Percentiles rank a stretch among this genome's conserved stretches.
Conservation (phyloP, 2,113 vertebrate genomes). For the Taurulus bubalis region DNA sequence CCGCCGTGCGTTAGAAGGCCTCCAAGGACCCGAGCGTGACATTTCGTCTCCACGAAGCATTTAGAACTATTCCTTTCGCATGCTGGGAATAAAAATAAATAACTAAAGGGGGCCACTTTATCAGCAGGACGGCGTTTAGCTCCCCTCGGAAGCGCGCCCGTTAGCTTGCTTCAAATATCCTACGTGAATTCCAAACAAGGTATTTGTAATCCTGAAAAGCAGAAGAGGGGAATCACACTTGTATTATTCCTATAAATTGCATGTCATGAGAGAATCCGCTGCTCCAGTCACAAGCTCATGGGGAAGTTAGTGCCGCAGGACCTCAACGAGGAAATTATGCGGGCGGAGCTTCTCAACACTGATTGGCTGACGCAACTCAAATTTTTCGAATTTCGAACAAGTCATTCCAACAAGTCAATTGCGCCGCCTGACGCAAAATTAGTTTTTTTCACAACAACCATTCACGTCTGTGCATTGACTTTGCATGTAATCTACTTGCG, state of each 20-base stretch:
- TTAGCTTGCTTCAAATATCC: not conserved
- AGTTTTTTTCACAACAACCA: too few relatives aligned
- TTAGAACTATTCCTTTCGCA: not conserved
- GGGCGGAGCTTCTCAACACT: too few relatives aligned
- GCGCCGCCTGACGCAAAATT: too few relatives aligned
- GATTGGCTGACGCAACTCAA: too few relatives aligned
- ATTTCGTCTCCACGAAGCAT: conserved; percentile 12
- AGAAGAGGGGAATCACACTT: conserved; percentile 20
- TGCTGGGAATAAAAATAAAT: not conserved
- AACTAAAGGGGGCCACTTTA: not conserved
- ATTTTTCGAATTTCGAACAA: too few relatives aligned
- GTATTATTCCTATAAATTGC: conserved; percentile 48
- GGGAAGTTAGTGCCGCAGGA: conserved; percentile 15
- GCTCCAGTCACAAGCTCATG: not conserved
- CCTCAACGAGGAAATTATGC: not conserved
- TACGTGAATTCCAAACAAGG: conserved; percentile 16
- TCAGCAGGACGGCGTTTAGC: not conserved
- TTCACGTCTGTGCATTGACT: too few relatives aligned
- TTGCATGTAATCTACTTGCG: too few relatives aligned
- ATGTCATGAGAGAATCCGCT: not conserved
- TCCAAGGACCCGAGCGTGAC: not conserved
- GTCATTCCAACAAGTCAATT: too few relatives aligned
- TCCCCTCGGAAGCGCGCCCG: not conserved
- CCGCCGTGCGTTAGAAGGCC: not conserved
- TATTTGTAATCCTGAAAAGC: conserved; percentile 35